phyloP scores from a whole-genome alignment of 2,113 vertebrate species.

The Zosterops japonicus region DNA sequence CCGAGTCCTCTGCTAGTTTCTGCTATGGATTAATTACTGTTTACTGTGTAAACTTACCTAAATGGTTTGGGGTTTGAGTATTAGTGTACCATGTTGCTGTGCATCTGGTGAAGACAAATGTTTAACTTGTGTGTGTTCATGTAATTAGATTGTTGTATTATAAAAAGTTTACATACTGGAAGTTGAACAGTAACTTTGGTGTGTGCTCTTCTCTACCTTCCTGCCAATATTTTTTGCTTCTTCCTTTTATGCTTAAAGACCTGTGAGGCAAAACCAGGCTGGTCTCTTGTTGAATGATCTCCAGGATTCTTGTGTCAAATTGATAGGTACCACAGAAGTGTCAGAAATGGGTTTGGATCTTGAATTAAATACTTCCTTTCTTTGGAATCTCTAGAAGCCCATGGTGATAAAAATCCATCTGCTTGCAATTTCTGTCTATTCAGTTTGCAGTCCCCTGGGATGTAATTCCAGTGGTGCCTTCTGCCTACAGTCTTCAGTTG shows the following conservation, averaged over 20 bases:
- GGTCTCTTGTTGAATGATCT: neutral
- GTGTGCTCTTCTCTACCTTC: neutral
- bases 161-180: neutral
- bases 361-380: neutral
- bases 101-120: neutral
- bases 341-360: neutral
- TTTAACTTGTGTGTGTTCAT: neutral
- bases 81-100: neutral
- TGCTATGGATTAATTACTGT: neutral
- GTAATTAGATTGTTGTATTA: neutral
- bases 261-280: neutral
- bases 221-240: neutral
- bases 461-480: neutral
- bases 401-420: neutral
- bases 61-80: neutral
- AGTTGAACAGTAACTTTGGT: neutral
- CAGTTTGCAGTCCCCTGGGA: neutral
- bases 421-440: neutral
- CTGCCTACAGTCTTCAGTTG: neutral
- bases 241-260: neutral
- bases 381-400: neutral
- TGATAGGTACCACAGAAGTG: neutral
- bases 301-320: neutral
- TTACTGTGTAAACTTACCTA: conserved; percentile 9
- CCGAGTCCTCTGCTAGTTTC: neutral